These are phyloP conservation scores for Eucriotettix oculatus DNA, from an alignment of 2,888 invertebrate species.

Conservation along the genomic window DNA sequence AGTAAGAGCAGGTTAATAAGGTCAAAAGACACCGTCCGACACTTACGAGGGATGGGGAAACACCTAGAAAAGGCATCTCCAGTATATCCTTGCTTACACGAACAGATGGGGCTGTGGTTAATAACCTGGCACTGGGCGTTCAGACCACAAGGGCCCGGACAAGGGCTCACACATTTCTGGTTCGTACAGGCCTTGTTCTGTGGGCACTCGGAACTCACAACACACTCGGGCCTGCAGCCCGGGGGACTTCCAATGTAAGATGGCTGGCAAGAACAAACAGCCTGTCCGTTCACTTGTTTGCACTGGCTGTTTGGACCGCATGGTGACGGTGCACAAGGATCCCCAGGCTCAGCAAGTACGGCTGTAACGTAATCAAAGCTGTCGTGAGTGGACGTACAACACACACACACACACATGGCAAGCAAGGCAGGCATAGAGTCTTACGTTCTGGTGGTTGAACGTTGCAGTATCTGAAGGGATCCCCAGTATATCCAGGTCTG, in stretches of 20 bases:
- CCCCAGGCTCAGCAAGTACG: conserved; percentile 16
- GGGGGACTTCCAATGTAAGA: conserved; percentile 47
- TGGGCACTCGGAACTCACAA: conserved; percentile 52
- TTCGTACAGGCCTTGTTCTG: conserved; percentile 52
- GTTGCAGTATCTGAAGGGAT: conserved; percentile 46
- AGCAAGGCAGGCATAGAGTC: conserved; percentile 17
- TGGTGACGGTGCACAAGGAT: conserved; percentile 45
- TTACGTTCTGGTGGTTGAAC: conserved; percentile 26
- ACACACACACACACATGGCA: background rate
- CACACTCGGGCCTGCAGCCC: conserved; percentile 54
- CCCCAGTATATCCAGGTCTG: conserved; percentile 42
- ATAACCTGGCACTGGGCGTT: conserved; percentile 59
- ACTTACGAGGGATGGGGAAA: conserved; percentile 19
- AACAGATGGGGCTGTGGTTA: conserved; percentile 58
- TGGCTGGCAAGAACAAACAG: conserved; percentile 49
- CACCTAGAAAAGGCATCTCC: conserved; percentile 41
- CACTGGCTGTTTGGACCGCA: conserved; percentile 49
- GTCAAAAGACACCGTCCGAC: background rate
- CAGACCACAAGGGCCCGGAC: conserved; percentile 51
- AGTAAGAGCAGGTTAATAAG: conserved; percentile 4
- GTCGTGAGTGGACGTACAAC: background rate
- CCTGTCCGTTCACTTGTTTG: conserved; percentile 42
- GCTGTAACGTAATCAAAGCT: conserved; percentile 10
- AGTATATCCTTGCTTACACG: conserved; percentile 44
- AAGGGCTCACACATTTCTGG: conserved; percentile 56